Conservation (phyloP, 2,113 vertebrate genomes). For the Indri indri region DNA sequence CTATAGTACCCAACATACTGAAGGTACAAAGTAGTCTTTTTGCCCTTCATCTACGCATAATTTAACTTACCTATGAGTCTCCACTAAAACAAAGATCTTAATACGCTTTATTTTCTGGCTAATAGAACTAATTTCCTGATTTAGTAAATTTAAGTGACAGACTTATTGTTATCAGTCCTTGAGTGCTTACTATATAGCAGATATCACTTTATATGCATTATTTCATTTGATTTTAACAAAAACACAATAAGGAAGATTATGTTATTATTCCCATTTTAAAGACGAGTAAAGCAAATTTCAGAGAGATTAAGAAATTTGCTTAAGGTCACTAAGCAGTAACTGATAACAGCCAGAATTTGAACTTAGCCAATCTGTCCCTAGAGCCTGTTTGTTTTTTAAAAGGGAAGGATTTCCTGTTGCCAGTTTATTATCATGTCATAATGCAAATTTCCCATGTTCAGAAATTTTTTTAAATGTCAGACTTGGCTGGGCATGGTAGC, state of each 20-base stretch:
- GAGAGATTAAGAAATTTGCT: background rate
- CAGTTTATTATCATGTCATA: background rate
- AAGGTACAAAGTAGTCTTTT: background rate
- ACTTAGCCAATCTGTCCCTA: background rate
- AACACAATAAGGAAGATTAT: background rate
- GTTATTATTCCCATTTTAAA: background rate
- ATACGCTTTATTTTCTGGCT: background rate
- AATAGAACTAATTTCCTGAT: background rate
- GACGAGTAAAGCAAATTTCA: conserved; percentile 23
- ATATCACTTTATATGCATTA: background rate
- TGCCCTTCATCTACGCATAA: background rate
- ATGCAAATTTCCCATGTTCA: background rate
- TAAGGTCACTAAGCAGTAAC: background rate
- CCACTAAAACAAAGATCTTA: conserved; percentile 17
- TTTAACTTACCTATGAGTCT: background rate
- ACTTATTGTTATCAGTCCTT: background rate
- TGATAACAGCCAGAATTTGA: background rate
- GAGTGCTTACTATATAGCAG: background rate
- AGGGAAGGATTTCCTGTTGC: conserved; percentile 29
- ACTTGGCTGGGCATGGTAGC: too few species aligned
- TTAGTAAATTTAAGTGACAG: conserved; percentile 38
- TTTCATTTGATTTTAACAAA: conserved; percentile 29
- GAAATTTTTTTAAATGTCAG: background rate
- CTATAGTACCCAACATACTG: background rate
- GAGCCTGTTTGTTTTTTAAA: background rate